Conservation (phyloP, 2,113 vertebrate species). For the Tretioscincus oriximinensis region DNA sequence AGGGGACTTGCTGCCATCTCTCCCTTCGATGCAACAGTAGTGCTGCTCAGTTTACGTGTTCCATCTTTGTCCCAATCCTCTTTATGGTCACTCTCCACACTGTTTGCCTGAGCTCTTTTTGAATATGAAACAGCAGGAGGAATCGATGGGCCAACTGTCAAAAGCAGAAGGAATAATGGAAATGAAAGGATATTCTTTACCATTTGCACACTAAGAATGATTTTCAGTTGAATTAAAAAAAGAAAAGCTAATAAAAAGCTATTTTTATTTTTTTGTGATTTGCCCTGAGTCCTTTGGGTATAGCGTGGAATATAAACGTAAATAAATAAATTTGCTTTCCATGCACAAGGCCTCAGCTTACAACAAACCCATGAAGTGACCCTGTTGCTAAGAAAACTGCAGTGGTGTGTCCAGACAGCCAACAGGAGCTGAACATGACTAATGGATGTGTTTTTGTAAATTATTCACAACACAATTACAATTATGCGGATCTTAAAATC, state of each 20-base stretch:
- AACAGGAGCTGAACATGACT: too few species aligned
- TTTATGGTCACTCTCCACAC: slow-evolving; percentile 93
- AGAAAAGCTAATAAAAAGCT: slow-evolving; percentile 43
- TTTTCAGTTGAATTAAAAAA: background rate
- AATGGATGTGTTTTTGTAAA: background rate
- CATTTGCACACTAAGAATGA: slow-evolving; percentile 50
- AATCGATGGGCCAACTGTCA: slow-evolving; percentile 88
- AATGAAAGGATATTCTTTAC: slow-evolving; percentile 33
- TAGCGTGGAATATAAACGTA: slow-evolving; percentile 18
- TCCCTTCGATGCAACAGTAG: slow-evolving; percentile 83
- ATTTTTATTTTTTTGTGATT: too few species aligned
- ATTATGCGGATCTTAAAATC: too few species aligned
- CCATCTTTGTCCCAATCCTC: slow-evolving; percentile 90
- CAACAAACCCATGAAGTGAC: too few species aligned
- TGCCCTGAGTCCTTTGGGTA: too few species aligned
- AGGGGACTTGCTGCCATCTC: slow-evolving; percentile 91
- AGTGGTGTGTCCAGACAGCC: too few species aligned
- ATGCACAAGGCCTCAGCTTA: background rate
- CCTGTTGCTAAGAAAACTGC: too few species aligned
- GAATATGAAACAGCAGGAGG: slow-evolving; percentile 91
- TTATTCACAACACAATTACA: background rate
- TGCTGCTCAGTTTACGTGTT: slow-evolving; percentile 85
- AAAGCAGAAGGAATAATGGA: slow-evolving; percentile 36
- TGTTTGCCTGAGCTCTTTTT: slow-evolving; percentile 91
- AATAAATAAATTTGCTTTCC: slow-evolving; percentile 9